Evolutionary conservation across 2,797 vertebrate genomes (phyloP), one percentile per base, ranked within the genome.

Genomic region (Danio aesculapii): DNA sequence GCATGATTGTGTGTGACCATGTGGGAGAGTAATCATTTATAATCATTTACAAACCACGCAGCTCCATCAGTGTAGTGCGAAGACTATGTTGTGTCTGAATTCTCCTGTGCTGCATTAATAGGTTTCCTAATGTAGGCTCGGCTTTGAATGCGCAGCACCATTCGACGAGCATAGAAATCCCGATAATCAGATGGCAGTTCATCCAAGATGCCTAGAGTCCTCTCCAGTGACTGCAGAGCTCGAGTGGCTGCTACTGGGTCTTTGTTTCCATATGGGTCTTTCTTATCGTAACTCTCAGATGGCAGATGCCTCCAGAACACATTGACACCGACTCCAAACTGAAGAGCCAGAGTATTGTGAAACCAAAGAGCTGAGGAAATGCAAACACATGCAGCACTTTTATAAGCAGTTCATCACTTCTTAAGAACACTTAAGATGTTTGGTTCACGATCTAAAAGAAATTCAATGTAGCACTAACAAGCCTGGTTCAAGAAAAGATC

Each of bases 291-390:
- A 86, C 89, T 95, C 75, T 95, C 93, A 0, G 91, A 85, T 4
- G 96, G 92, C 73, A 99, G 94, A 71, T 99, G 96, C 68, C 94
- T 97, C 98, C 97, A 99, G 87, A 99, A 99, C 74, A 99, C 91
- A 21, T 99, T 99, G 11, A 99, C 91, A 8, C 96, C 97, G 21
- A 99, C 95, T 55, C 97, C 97, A 85, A 98, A 99, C 86, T 97
- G 93, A 88, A 97, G 94, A 64, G 96, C 96, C 77, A 95, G 88
- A 5, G 97, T 96, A 90, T 98, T 99, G 77, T 99, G 98, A 90
- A 99, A 98, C 97, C 98, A 99, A 89, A 99, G 89, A 47, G 98
- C 98, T 99, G 90, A 59, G 41, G 43, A 67, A 67, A 19, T 52
- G 47, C 67, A 9, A 12, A n/a, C 57, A 55, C 6, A 70, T 6